Evolutionary conservation across 2,888 invertebrate species (phyloP), one percentile per base, ranked within the genome.

Genomic region (Rhamnusium bicolor): DNA sequence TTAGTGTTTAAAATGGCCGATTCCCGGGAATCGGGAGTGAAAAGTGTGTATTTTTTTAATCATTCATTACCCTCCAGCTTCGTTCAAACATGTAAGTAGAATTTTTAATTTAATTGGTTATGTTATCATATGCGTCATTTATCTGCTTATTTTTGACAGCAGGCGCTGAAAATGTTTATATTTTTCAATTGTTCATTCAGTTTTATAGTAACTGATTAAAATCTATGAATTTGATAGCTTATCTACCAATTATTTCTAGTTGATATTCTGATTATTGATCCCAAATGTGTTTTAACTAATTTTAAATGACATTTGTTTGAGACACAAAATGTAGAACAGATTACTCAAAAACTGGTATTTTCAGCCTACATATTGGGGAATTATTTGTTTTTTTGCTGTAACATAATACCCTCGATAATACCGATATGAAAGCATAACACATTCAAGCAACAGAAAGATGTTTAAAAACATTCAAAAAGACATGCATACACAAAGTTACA

Each of bases 71-170:
- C 84, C 14, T 80, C 83, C 47, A 84, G 84, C 80, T 84, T 84
- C 81, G 79, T 84, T 70, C 85, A 86, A 83, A 81, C 82, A 82
- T 79, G 86, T 86, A 84, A 85, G 85, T 84, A 18, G 24, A 74
- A 71, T 72, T 69, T n/a, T 54, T 21, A 16, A 49, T 53, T 69
- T 63, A 71, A 75, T 69, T 73, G 69, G 67, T 69, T 73, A 67
- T 74, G 74, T 75, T 76, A 66, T 74, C 79, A 75, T 80, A 75
- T 80, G 79, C 79, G 80, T 77, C 79, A 79, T 79, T n/a, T 79
- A 32, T 74, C 72, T 74, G 46, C 56, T 63, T 68, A 75, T 63
- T 71, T 73, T 74, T 77, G 77, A 78, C 79, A 75, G 71, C 47
- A 32, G 32, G 49, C 61, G 69, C 66, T 67, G 40, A 27, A 73